Conservation (phyloP, 1,140 invertebrate species). For the Pachypeltis micranthus region DNA sequence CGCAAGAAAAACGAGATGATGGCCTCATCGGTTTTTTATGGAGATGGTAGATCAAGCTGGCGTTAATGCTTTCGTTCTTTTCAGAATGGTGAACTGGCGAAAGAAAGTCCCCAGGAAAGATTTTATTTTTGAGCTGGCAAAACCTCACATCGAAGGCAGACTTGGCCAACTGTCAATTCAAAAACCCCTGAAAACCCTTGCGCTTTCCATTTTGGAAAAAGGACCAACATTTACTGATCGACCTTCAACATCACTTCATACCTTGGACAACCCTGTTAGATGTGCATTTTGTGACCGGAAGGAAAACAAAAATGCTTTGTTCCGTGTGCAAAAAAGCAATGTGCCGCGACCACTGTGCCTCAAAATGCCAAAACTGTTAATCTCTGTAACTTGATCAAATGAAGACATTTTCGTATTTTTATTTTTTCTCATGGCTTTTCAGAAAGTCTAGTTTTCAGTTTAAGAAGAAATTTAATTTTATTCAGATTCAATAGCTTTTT, state of each 20-base stretch:
- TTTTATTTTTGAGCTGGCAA: conserved; percentile 7
- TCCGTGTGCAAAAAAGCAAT: conserved; percentile 10
- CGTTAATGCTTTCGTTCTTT: conserved; percentile 23
- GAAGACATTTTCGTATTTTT: too few species aligned
- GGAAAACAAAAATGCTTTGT: conserved; percentile 16
- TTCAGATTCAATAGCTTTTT: too few species aligned
- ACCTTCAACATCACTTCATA: background rate
- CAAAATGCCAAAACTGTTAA: too few species aligned
- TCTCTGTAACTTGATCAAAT: too few species aligned
- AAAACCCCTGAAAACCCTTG: conserved; percentile 5
- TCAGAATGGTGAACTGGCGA: conserved; percentile 21
- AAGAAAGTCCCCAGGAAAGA: conserved; percentile 8
- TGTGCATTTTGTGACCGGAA: conserved; percentile 9
- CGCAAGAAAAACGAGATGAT: conserved; percentile 28
- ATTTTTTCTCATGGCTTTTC: too few species aligned
- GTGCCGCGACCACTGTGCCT: conserved; percentile 9
- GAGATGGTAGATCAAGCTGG: conserved; percentile 24
- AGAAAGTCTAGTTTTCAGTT: too few species aligned
- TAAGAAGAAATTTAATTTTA: too few species aligned
- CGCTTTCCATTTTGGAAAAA: conserved; percentile 3
- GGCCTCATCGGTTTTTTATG: conserved; percentile 25
- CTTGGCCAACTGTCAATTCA: background rate
- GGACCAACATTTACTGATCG: background rate
- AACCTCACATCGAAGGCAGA: conserved; percentile 9
- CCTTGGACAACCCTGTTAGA: conserved; percentile 12